Evolutionary conservation across 2,113 vertebrate species (phyloP).

Genomic region (Tinamus guttatus): DNA sequence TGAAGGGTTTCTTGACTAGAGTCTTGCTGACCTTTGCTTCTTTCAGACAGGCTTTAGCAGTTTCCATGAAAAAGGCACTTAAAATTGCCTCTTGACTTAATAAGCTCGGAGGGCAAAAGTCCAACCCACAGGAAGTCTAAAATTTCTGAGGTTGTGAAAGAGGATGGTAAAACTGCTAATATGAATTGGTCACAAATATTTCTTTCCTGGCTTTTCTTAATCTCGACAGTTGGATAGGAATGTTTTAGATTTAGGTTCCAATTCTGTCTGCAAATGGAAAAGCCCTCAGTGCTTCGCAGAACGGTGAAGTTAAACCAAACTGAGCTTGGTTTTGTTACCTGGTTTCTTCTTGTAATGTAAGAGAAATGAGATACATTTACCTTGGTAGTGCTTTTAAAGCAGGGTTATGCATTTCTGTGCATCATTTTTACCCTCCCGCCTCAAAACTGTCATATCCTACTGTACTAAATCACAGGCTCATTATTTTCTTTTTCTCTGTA

Average conservation of each 20-base stretch:
- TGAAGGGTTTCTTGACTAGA: background rate
- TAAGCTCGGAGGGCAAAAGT: slow-evolving; percentile 47
- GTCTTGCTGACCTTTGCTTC: background rate
- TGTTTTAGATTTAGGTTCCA: slow-evolving; percentile 30
- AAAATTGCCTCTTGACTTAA: slow-evolving; percentile 52
- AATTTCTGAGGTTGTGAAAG: slow-evolving; percentile 68
- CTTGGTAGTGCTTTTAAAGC: slow-evolving; percentile 21
- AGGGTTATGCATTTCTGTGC: background rate
- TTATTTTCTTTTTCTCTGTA: slow-evolving; percentile 54
- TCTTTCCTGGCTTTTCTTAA: slow-evolving; percentile 48
- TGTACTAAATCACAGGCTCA: slow-evolving; percentile 54
- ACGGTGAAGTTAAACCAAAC: background rate
- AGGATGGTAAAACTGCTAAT: slow-evolving; percentile 60
- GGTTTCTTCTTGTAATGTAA: background rate
- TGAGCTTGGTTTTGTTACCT: background rate
- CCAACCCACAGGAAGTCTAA: slow-evolving; percentile 71
- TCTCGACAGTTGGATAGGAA: slow-evolving; percentile 16
- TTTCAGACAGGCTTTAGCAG: slow-evolving; percentile 3
- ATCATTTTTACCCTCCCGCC: slow-evolving; percentile 39
- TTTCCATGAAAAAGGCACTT: slow-evolving; percentile 48
- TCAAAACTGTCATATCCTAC: slow-evolving; percentile 30
- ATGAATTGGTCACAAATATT: slow-evolving; percentile 60
- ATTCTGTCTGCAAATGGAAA: slow-evolving; percentile 14
- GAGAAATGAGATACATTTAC: background rate
- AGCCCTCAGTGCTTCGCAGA: slow-evolving; percentile 14